These are phyloP conservation scores for Alethe diademata DNA, from an alignment of 2,113 vertebrate species.

Conservation along the genomic window DNA sequence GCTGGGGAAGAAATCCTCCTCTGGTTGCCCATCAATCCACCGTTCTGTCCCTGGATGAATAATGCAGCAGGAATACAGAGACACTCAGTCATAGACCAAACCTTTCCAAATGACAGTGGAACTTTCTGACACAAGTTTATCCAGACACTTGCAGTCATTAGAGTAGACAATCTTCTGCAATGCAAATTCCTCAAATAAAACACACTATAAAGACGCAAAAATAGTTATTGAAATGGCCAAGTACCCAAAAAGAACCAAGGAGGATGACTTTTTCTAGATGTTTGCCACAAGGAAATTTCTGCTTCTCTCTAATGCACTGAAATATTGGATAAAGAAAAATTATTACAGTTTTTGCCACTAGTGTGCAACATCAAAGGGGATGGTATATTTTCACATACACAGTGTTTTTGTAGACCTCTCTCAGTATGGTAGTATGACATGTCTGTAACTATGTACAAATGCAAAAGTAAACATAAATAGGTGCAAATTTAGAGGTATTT, in stretches of 20 bases:
- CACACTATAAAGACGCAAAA: background rate
- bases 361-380: background rate
- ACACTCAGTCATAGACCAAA: background rate
- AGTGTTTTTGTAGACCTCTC: background rate
- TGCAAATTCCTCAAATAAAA: background rate
- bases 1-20: background rate
- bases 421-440: background rate
- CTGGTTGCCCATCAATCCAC: background rate
- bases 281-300: background rate
- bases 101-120: background rate
- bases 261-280: background rate
- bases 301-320: background rate
- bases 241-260: background rate
- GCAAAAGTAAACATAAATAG: slow-evolving; percentile 22
- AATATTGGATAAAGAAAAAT: background rate
- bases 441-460: background rate
- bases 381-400: background rate
- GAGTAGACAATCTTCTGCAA: background rate
- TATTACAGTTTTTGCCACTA: background rate
- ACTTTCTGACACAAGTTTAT: background rate
- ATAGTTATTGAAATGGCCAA: background rate
- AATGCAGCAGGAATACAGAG: background rate
- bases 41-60: background rate
- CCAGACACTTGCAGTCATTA: background rate
- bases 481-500: slow-evolving; percentile 18